Evolutionary conservation across 1,140 invertebrate species (phyloP).

Genomic region (Gryon sp.): DNA sequence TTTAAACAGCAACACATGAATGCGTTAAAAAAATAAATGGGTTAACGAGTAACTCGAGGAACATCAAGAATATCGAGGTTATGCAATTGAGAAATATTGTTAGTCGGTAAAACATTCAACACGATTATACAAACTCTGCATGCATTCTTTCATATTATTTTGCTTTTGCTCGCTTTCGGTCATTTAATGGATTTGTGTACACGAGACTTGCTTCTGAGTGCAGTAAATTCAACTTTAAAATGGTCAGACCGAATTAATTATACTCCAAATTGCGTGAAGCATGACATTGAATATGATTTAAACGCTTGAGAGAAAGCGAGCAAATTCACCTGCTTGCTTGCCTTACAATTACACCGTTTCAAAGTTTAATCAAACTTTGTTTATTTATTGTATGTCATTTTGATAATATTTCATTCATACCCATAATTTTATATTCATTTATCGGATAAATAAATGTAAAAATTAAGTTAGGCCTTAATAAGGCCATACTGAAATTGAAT

Average conservation of each 20-base stretch:
- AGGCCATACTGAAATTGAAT: too few relatives aligned
- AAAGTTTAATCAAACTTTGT: background rate
- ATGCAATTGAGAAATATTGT: too few relatives aligned
- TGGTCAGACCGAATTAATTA: conserved; percentile 41
- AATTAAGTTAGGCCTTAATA: too few relatives aligned
- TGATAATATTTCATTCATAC: too few relatives aligned
- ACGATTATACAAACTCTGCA: too few relatives aligned
- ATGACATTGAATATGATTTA: conserved; percentile 37
- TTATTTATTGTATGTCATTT: background rate
- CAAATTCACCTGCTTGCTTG: conserved; percentile 7
- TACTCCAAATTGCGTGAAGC: conserved; percentile 4
- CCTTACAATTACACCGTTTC: too few relatives aligned
- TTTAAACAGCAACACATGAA: conserved; percentile 2
- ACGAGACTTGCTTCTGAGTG: conserved; percentile 14
- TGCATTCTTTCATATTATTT: too few relatives aligned
- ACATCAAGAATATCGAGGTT: too few relatives aligned
- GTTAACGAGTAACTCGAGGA: conserved; percentile 2
- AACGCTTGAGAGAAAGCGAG: conserved; percentile 1
- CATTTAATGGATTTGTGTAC: conserved; percentile 26
- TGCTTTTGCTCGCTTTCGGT: too few relatives aligned
- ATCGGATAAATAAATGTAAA: too few relatives aligned
- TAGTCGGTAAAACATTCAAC: too few relatives aligned
- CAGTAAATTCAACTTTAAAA: conserved; percentile 34
- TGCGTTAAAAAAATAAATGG: conserved; percentile 13
- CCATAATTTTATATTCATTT: too few relatives aligned